These are phyloP conservation scores for Eospalax fontanierii DNA, from an alignment of 2,797 vertebrate genomes.

Conservation along the genomic window DNA sequence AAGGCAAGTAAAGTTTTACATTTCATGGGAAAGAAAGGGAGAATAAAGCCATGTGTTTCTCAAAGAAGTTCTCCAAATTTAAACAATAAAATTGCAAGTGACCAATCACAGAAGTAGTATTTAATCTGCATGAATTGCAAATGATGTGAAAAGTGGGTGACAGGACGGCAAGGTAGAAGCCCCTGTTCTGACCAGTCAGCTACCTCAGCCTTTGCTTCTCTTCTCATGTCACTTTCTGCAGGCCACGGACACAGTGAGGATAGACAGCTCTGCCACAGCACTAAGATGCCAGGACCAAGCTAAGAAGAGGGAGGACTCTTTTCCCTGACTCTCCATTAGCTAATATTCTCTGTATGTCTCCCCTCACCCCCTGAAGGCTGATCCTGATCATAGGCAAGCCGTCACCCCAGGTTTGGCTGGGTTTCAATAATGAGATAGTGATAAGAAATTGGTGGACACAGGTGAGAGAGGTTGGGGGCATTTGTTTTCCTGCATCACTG, in stretches of 20 bases:
- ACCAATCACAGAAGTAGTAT: not conserved
- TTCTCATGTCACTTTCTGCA: not conserved
- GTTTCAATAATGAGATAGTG: not conserved
- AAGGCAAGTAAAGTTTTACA: not conserved
- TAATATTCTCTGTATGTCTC: not conserved
- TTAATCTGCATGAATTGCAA: not conserved
- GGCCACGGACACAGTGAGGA: not conserved
- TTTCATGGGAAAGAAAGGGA: not conserved
- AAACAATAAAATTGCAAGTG: slow-evolving; percentile 40
- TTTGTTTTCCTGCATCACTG: not conserved
- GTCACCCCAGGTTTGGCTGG: not conserved
- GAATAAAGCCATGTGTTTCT: not conserved
- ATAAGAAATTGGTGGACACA: not conserved
- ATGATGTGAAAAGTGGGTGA: not conserved
- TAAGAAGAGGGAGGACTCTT: not conserved
- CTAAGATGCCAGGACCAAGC: not conserved
- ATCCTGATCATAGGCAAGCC: not conserved
- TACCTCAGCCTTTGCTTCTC: not conserved
- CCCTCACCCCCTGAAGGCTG: too few relatives aligned
- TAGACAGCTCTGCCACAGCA: not conserved
- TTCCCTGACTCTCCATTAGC: not conserved
- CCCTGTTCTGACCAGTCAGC: not conserved
- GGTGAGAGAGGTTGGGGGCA: not conserved
- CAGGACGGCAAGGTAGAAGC: not conserved
- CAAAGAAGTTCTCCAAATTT: not conserved